Evolutionary conservation across 2,113 vertebrate species (phyloP).

Genomic region (Arothron firmamentum): DNA sequence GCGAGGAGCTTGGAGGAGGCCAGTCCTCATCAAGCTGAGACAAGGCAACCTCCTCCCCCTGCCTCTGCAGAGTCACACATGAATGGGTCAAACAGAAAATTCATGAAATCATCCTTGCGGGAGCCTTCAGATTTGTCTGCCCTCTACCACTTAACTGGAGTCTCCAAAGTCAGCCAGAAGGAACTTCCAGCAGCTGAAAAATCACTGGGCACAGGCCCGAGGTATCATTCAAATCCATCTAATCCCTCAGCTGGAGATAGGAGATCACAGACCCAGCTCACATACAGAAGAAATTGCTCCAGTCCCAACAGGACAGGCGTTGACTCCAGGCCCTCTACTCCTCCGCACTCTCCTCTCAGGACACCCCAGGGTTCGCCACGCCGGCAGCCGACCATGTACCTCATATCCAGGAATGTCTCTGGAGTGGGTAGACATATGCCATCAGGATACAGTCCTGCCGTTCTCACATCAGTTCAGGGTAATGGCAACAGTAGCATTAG

Average conservation of each 20-base stretch:
- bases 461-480: conserved; percentile 62
- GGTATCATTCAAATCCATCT: conserved; percentile 35
- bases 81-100: conserved; percentile 52
- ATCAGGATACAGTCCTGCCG: conserved; percentile 50
- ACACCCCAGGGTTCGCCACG: conserved; percentile 71
- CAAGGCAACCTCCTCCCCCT: conserved; percentile 15
- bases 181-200: conserved; percentile 37
- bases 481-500: conserved; percentile 75
- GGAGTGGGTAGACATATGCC: conserved; percentile 53
- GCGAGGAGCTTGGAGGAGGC: conserved; percentile 40
- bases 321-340: conserved; percentile 53
- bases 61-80: conserved; percentile 39
- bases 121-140: conserved; percentile 68
- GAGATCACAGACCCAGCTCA: conserved; percentile 64
- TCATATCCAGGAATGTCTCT: conserved; percentile 61
- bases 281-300: conserved; percentile 63
- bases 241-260: conserved; percentile 44
- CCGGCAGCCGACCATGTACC: conserved; percentile 60
- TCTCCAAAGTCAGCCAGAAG: conserved; percentile 35
- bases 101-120: conserved; percentile 52
- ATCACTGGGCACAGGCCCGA: conserved; percentile 8
- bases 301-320: conserved; percentile 60
- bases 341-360: conserved; percentile 67
- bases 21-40: conserved; percentile 25
- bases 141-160: conserved; percentile 41